Evolutionary conservation across 2,113 vertebrate species (phyloP).

Genomic region (Mormyrus lacerda): DNA sequence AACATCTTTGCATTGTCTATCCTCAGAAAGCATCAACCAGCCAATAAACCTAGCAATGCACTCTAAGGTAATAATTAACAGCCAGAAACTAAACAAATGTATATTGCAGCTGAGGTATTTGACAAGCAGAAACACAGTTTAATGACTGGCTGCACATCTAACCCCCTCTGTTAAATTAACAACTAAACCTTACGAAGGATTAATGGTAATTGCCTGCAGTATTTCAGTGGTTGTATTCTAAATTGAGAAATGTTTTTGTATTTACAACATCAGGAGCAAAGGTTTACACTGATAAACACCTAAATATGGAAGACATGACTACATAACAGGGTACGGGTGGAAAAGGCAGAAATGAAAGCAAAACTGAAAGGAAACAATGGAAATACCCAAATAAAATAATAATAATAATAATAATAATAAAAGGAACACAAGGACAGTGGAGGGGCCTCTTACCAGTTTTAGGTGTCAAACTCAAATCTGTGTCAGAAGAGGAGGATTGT

Average conservation of each 20-base stretch:
- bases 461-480: slow-evolving; percentile 99
- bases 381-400: slow-evolving; percentile 37
- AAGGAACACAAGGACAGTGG: slow-evolving; percentile 52
- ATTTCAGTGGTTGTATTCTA: neutral
- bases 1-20: neutral
- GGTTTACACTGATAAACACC: neutral
- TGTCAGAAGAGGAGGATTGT: slow-evolving; percentile 99
- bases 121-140: neutral
- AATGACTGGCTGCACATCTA: neutral
- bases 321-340: neutral
- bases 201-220: neutral
- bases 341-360: neutral
- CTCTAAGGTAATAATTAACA: neutral
- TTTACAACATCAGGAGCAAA: neutral
- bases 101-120: neutral
- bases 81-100: neutral
- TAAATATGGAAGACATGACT: neutral
- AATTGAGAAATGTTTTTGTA: neutral
- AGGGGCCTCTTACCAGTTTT: slow-evolving; percentile 96
- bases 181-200: neutral
- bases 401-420: slow-evolving; percentile 38
- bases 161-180: neutral
- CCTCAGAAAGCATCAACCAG: neutral
- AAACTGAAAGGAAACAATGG: slow-evolving; percentile 7
- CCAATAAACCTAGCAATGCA: neutral